A percentile compares a stretch with the other conserved stretches of the same genome.
Evolutionary conservation across 1,140 invertebrate species (phyloP).

Genomic region (Episyrphus balteatus): DNA sequence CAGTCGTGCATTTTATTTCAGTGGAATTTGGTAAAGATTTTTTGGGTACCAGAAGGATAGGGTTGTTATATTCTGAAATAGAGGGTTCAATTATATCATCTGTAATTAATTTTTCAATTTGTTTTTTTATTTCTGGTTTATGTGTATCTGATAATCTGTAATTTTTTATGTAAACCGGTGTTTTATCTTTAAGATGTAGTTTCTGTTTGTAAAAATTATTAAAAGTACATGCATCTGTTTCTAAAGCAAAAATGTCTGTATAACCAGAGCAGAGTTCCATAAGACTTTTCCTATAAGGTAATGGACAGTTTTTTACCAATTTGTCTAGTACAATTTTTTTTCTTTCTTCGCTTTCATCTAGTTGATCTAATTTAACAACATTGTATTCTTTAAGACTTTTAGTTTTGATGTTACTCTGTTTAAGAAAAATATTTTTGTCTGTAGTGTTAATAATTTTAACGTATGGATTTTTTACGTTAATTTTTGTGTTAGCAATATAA

Average conservation of each 20-base stretch:
- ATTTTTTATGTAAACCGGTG: background rate
- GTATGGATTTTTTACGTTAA: background rate
- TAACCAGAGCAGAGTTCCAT: background rate
- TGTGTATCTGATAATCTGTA: background rate
- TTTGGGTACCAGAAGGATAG: too few species aligned
- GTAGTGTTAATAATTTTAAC: background rate
- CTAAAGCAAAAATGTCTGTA: background rate
- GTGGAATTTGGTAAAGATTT: too few species aligned
- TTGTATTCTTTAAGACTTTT: background rate
- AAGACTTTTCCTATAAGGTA: background rate
- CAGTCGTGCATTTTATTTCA: too few species aligned
- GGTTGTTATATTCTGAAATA: too few species aligned
- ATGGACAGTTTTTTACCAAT: background rate
- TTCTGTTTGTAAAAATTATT: slow-evolving; percentile 2
- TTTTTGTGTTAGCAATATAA: background rate
- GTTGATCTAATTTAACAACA: background rate
- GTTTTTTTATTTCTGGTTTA: background rate
- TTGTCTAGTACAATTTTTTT: background rate
- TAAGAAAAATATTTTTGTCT: background rate
- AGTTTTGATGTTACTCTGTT: background rate
- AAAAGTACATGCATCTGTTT: background rate
- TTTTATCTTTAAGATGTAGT: background rate
- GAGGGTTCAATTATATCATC: too few species aligned
- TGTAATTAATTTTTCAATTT: background rate
- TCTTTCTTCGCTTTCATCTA: background rate